phyloP scores from a whole-genome alignment of 2,888 invertebrate genomes.

The Yponomeuta malinellus region DNA sequence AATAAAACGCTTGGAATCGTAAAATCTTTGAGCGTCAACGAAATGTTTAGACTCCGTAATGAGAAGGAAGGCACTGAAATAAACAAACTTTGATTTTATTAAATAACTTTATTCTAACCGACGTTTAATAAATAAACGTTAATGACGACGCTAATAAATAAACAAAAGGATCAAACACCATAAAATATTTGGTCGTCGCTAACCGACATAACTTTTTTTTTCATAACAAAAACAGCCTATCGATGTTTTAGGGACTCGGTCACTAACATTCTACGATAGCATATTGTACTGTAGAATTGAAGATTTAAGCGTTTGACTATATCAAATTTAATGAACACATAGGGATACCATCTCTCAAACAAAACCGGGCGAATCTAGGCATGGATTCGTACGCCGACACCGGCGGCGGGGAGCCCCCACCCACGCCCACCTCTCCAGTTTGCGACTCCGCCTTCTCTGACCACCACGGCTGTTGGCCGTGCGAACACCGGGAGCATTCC shows the following conservation, averaged over 20 bases:
- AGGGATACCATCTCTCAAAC: not conserved
- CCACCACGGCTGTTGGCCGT: constrained; percentile 68
- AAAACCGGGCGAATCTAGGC: constrained; percentile 35
- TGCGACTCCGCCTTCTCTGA: constrained; percentile 72
- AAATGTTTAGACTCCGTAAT: constrained; percentile 7
- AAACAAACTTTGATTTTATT: not conserved
- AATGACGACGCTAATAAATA: not conserved
- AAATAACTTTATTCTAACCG: not conserved
- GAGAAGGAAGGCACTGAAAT: not conserved
- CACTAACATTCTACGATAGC: no score
- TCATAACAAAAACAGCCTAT: not conserved
- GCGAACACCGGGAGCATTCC: constrained; percentile 59
- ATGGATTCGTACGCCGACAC: constrained; percentile 67
- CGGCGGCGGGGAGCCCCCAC: constrained; percentile 58
- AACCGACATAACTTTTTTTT: not conserved
- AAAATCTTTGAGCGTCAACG: not conserved
- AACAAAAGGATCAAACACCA: not conserved
- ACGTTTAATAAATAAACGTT: not conserved
- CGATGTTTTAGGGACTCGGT: no score
- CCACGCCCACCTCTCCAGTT: constrained; percentile 66
- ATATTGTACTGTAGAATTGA: not conserved
- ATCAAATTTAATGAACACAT: not conserved
- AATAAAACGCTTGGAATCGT: constrained; percentile 16
- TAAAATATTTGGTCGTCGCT: not conserved
- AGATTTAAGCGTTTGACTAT: not conserved